Base-by-base conservation (phyloP, 1,140 invertebrate genomes). In the Myzus persicae region DNA sequence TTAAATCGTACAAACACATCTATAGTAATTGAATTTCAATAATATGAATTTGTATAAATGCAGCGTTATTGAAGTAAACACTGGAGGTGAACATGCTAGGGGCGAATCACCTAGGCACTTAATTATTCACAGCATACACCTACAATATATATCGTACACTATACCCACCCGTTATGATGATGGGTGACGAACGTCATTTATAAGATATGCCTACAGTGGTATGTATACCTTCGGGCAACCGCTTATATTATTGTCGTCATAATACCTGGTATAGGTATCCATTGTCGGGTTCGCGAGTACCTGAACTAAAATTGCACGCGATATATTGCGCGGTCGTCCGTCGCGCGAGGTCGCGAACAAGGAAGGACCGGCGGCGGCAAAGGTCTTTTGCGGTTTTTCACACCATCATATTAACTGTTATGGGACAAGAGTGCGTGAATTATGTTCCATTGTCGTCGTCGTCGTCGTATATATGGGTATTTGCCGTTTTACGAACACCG, bases 351-450 rank as follows among this genome's bases (percentile, higher is more conserved):
- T 76, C n/a, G 59, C 36, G 14, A n/a, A 76, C 59, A 8, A 76
- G 59, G 59, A 67, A 67, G 59, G 31, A 67, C 59, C 31, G 59
- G 14, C 31, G 59, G n/a, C 59, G 59, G 14, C 31, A 76, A 76
- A 76, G 59, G 59, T 76, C 59, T 76, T 76, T 76, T 76, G 59
- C n/a, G 59, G 59, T 76, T 76, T 67, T 76, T 76, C 59, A n/a
- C 59, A 76, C 59, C 59, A n/a, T 18, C 59, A 18, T 76, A 76
- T 76, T 76, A n/a, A 76, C 59, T n/a, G 18, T 76, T 18, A 76
- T 76, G 59, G 59, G 59, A 76, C 59, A 76, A 76, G 59, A n/a
- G 59, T 76, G 14, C n/a, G n/a, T 76, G 59, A 76, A 76, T 76
- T 76, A 76, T 76, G 59, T 76, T 76, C 59, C n/a, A 76, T 76